phyloP scores from a whole-genome alignment of 2,113 vertebrate species.

The Paedocypris sp. region DNA sequence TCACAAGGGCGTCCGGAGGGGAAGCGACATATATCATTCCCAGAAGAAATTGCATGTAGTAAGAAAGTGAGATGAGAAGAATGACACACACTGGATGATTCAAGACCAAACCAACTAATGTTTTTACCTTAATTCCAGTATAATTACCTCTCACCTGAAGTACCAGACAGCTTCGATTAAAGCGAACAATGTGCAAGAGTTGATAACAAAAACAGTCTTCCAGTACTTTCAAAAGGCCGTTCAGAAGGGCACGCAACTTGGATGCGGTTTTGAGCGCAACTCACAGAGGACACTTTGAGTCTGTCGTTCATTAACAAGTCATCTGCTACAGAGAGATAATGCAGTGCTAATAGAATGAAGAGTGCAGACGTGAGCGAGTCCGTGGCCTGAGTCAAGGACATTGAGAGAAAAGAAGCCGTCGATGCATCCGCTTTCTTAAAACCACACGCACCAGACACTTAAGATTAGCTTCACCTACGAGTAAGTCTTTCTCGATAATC shows the following conservation, averaged over 20 bases:
- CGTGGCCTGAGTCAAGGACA: conserved; percentile 7
- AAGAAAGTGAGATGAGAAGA: neutral
- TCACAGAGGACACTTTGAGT: neutral
- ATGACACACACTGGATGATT: too few relatives aligned
- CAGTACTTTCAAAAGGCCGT: conserved; percentile 21
- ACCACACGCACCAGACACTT: neutral
- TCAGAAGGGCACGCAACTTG: neutral
- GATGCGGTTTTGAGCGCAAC: neutral
- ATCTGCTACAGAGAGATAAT: conserved; percentile 23
- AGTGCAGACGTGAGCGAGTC: conserved; percentile 2
- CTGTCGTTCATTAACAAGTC: conserved; percentile 25
- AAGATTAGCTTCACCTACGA: too few relatives aligned
- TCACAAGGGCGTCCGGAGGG: conserved; percentile 37
- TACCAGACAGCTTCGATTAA: too few relatives aligned
- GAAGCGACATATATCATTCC: too few relatives aligned
- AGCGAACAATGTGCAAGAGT: neutral
- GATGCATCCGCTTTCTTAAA: neutral
- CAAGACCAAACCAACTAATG: too few relatives aligned
- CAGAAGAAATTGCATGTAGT: too few relatives aligned
- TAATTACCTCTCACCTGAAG: too few relatives aligned
- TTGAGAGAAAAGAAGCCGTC: neutral
- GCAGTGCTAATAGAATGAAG: conserved; percentile 22
- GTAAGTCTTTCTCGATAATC: too few relatives aligned
- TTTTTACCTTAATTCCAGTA: too few relatives aligned
- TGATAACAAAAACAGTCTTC: neutral